These are phyloP conservation scores for Spilogale gracilis DNA, from an alignment of 2,113 vertebrate species.

Conservation along the genomic window DNA sequence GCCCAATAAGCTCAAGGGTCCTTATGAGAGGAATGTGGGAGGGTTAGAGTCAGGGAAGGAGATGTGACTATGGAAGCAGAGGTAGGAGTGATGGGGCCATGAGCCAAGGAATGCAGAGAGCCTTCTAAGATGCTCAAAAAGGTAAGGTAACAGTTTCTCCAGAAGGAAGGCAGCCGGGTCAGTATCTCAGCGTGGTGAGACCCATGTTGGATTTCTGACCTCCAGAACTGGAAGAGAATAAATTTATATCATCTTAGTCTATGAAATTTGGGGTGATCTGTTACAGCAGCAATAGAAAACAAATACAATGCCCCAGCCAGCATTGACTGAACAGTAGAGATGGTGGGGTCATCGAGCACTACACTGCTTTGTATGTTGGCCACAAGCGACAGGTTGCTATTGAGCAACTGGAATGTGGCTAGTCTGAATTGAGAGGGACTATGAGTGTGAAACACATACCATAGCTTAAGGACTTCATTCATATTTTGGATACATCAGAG, in stretches of 20 bases:
- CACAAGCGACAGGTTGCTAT: neutral
- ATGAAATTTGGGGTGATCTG: neutral
- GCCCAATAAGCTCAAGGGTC: neutral
- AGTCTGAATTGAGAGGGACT: neutral
- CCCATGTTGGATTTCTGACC: neutral
- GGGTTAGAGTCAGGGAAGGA: neutral
- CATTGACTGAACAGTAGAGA: neutral
- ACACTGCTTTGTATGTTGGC: fast-evolving
- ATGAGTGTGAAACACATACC: neutral
- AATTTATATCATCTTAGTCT: neutral
- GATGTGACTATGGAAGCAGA: neutral
- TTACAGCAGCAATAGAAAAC: neutral
- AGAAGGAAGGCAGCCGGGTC: neutral
- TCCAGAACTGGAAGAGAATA: neutral
- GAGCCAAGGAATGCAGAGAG: neutral
- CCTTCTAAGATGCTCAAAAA: neutral
- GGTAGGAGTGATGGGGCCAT: neutral
- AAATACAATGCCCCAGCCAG: neutral
- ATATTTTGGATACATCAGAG: neutral
- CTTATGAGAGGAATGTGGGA: neutral
- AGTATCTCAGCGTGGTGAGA: neutral
- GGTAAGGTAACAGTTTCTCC: neutral
- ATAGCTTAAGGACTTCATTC: neutral
- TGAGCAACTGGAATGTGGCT: neutral
- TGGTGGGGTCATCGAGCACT: neutral